A percentile compares a stretch with the other conserved stretches of the same genome.
These are phyloP conservation scores for Felis chaus DNA, from an alignment of 2,113 vertebrate genomes.

Conservation along the genomic window DNA sequence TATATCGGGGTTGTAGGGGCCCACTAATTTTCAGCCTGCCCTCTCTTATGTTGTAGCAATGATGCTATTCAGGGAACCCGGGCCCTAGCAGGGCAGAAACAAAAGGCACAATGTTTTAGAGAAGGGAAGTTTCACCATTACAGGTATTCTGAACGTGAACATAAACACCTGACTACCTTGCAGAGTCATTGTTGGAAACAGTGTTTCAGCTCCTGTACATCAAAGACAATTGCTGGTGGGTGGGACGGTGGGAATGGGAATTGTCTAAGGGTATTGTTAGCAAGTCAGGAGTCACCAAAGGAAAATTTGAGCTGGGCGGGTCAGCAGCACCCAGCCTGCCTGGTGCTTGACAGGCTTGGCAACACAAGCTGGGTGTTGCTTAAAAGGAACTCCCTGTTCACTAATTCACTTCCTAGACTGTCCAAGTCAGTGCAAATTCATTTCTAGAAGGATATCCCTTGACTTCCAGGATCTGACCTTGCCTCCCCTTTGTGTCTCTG, in stretches of 20 bases:
- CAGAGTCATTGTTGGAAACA: slow-evolving; percentile 23
- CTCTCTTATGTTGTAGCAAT: neutral
- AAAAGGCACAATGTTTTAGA: neutral
- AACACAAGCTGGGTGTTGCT: neutral
- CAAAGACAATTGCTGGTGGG: neutral
- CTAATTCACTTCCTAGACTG: neutral
- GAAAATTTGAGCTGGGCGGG: slow-evolving; percentile 17
- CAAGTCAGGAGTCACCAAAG: neutral
- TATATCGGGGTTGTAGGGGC: neutral
- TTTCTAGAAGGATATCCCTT: slow-evolving; percentile 45
- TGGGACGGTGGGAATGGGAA: neutral
- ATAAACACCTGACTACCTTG: neutral
- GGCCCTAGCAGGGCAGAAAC: neutral
- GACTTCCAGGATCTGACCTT: neutral
- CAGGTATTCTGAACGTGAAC: neutral
- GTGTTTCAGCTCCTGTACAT: neutral
- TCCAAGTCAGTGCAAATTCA: neutral
- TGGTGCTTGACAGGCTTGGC: neutral
- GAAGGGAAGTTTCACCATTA: neutral
- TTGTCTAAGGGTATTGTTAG: neutral
- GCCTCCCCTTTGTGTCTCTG: neutral
- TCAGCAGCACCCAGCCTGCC: neutral
- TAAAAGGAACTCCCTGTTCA: neutral
- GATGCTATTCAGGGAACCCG: neutral
- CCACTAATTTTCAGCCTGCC: neutral